Percentiles rank a stretch among this genome's conserved stretches.
These are phyloP conservation scores for Bubo scandiacus DNA, from an alignment of 2,113 vertebrate genomes.

Conservation along the genomic window DNA sequence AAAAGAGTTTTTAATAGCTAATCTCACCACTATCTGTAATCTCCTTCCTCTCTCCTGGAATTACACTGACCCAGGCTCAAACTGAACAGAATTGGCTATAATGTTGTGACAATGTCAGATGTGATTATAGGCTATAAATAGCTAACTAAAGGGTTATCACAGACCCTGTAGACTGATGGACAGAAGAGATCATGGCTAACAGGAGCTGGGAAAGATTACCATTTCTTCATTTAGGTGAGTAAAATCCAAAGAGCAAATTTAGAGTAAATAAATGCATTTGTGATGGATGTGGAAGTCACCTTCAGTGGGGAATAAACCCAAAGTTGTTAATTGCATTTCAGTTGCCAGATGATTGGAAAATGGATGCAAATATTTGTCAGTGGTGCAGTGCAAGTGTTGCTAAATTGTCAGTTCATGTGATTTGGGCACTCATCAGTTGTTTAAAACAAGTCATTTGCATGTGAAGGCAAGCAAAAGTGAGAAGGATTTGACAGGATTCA, in stretches of 20 bases:
- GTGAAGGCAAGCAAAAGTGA: not conserved
- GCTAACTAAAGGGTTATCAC: not conserved
- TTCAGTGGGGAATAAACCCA: not conserved
- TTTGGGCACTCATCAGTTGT: not conserved
- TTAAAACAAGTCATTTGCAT: not conserved
- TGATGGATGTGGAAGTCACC: not conserved
- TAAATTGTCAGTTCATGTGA: not conserved
- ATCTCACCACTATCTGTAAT: not conserved
- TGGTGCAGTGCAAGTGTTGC: not conserved
- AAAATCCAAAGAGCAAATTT: not conserved
- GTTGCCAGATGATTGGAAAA: not conserved
- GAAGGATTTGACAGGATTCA: not conserved
- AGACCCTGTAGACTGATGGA: not conserved
- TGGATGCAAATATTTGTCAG: not conserved
- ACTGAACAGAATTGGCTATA: not conserved
- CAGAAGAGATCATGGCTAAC: not conserved
- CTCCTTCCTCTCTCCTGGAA: not conserved
- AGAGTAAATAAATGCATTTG: not conserved
- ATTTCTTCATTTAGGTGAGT: not conserved
- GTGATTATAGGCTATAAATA: not conserved
- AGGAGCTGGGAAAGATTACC: not conserved
- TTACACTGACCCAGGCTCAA: not conserved
- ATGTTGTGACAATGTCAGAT: not conserved
- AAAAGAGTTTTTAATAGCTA: not conserved
- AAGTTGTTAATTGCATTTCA: not conserved